Evolutionary conservation across 2,888 invertebrate species (phyloP).

Genomic region (Drymonia ruficornis): DNA sequence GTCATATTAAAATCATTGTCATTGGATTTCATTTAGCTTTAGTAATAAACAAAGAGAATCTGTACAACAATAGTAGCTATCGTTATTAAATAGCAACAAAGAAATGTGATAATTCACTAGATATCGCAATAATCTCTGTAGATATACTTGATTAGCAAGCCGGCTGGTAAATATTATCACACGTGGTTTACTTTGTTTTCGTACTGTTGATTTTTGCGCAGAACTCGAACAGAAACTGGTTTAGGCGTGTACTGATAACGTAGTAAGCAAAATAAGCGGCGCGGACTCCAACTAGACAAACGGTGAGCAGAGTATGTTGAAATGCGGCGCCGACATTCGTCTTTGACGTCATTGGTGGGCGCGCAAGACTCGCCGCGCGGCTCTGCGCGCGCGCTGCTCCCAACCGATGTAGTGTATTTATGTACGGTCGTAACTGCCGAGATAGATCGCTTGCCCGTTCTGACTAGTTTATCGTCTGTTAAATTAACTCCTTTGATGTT

Average conservation of each 20-base stretch:
- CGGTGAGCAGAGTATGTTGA: slow-evolving; percentile 25
- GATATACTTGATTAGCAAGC: slow-evolving; percentile 38
- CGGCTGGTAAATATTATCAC: slow-evolving; percentile 45
- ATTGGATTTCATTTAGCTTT: not conserved
- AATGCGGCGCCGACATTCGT: slow-evolving; percentile 35
- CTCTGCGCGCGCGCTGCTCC: slow-evolving; percentile 20
- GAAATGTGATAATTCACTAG: slow-evolving; percentile 21
- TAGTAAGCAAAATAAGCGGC: slow-evolving; percentile 40
- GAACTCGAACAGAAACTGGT: slow-evolving; percentile 52
- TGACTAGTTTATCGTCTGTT: slow-evolving; percentile 80
- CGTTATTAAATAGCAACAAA: slow-evolving; percentile 10
- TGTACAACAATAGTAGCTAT: not conserved
- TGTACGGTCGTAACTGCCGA: slow-evolving; percentile 74
- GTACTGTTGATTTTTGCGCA: slow-evolving; percentile 48
- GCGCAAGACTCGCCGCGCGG: slow-evolving; percentile 21
- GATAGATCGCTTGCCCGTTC: slow-evolving; percentile 79
- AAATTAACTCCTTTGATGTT: slow-evolving; percentile 82
- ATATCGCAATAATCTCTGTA: slow-evolving; percentile 33
- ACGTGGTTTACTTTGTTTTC: slow-evolving; percentile 49
- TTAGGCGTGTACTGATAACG: slow-evolving; percentile 51
- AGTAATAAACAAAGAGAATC: slow-evolving; percentile 1
- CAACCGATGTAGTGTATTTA: slow-evolving; percentile 60
- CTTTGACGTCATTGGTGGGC: slow-evolving; percentile 54
- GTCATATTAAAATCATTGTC: not conserved
- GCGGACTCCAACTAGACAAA: slow-evolving; percentile 31